Evolutionary conservation across 2,113 vertebrate species (phyloP), one percentile per base, ranked within the genome.

Genomic region (Nerophis lumbriciformis): DNA sequence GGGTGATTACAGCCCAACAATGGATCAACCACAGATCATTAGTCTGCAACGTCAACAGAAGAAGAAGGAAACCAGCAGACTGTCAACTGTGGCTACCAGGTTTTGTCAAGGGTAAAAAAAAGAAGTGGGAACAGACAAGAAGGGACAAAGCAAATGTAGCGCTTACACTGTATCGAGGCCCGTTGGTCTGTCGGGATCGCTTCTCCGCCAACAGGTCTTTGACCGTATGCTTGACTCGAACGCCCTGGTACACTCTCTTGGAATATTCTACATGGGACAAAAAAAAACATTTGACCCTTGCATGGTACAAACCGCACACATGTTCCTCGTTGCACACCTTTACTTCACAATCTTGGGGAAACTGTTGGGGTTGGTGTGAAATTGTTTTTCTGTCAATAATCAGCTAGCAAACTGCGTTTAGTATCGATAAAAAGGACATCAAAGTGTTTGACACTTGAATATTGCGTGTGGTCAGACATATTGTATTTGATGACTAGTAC

Each of bases 141-240:
- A 1, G 6, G 61, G 37, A 84, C 68, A 78, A 81, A 54, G 73
- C 38, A 12, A 15, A 57, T 10, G 5, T 5, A 6, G 61, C 35
- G 88, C 94, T 98, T 90, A 98, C 96, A 1, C 62, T 87, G 71
- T 90, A 88, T 71, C 88, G 87, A 36, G 93, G 90, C 54, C 88
- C 88, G 5, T 45, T 92, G 11, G 90, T 92, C 82, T 97, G 94
- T 52, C 88, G 85, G 15, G 93, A 97, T 19, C 95, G 80, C 64
- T 96, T 95, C 59, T 98, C 96, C 1, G 95, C 96, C 66, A 99
- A 90, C 2, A 99, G 92, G 21, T 99, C 96, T 79, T 99, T 99
- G 75, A 99, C 96, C 0, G 96, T 99, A 75, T 99, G 96, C 59
- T 99, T 99, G 56, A 99, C 95, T 38, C 96, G 80, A 44, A 99